Percentiles rank a stretch among this genome's conserved stretches.
phyloP scores from a whole-genome alignment of 2,797 vertebrate species.

The Tolypeutes matacus region DNA sequence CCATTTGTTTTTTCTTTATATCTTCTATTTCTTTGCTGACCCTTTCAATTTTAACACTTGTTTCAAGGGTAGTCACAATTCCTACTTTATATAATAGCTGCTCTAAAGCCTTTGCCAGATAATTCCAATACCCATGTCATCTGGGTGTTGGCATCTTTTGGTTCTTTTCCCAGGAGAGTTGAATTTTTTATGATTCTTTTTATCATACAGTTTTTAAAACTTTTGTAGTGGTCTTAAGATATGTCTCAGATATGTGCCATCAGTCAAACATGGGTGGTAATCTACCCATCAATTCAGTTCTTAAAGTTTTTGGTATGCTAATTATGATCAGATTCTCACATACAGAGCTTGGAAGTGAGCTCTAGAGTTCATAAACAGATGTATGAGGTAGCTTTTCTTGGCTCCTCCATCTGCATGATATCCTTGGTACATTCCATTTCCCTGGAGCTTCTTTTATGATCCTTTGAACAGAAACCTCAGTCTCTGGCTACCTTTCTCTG shows the following conservation, averaged over 20 bases:
- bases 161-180: not conserved
- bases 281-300: not conserved
- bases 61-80: not conserved
- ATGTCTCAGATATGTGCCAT: not conserved
- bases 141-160: not conserved
- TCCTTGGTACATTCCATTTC: not conserved
- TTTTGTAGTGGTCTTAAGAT: not conserved
- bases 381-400: not conserved
- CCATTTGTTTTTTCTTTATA: not conserved
- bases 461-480: not conserved
- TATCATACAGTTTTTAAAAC: not conserved
- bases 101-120: not conserved
- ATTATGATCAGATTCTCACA: not conserved
- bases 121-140: not conserved
- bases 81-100: not conserved
- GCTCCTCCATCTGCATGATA: not conserved
- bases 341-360: not conserved
- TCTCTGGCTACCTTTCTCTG: not conserved
- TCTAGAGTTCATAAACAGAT: not conserved
- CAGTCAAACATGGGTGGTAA: not conserved
- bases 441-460: not conserved
- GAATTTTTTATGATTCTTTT: not conserved
- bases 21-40: not conserved
- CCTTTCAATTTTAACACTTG: not conserved
- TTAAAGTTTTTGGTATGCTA: not conserved